Evolutionary conservation across 64 coral and sea anemone genomes (phyloP).

Genomic region (Trachythela sp.): DNA sequence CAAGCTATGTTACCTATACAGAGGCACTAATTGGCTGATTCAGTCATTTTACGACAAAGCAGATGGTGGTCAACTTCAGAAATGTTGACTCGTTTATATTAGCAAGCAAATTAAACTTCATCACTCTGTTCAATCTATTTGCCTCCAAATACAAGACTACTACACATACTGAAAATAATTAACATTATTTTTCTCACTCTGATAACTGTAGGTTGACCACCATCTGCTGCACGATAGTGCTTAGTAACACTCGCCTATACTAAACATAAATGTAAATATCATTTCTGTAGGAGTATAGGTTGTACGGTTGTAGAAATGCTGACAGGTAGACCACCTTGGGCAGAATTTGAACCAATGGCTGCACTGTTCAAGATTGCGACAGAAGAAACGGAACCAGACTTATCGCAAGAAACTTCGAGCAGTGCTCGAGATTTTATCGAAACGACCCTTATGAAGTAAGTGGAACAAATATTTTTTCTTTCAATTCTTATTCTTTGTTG

Average conservation of each 20-base stretch:
- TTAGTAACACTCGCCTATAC: not conserved
- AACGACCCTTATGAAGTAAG: conserved; percentile 67
- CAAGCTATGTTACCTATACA: no score
- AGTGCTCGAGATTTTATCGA: conserved; percentile 74
- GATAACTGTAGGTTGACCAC: no score
- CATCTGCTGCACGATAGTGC: no score
- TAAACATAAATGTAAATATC: not conserved
- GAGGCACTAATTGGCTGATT: no score
- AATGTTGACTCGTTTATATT: no score
- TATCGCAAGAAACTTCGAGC: conserved; percentile 55
- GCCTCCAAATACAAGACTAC: no score
- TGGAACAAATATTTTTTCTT: not conserved
- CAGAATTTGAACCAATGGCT: conserved; percentile 96
- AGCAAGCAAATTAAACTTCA: no score
- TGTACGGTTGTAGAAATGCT: conserved; percentile 98
- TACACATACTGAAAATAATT: no score
- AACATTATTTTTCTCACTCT: no score
- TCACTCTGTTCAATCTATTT: no score
- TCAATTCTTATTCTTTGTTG: not conserved
- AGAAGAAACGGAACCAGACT: conserved; percentile 69
- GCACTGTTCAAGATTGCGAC: conserved; percentile 97
- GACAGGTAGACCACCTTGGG: conserved; percentile 89
- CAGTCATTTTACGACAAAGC: no score
- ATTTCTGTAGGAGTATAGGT: conserved; percentile 69
- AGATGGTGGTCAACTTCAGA: no score